Base-by-base conservation (phyloP, 35 echinoderm and acorn worm genomes). In the Patiria miniata region DNA sequence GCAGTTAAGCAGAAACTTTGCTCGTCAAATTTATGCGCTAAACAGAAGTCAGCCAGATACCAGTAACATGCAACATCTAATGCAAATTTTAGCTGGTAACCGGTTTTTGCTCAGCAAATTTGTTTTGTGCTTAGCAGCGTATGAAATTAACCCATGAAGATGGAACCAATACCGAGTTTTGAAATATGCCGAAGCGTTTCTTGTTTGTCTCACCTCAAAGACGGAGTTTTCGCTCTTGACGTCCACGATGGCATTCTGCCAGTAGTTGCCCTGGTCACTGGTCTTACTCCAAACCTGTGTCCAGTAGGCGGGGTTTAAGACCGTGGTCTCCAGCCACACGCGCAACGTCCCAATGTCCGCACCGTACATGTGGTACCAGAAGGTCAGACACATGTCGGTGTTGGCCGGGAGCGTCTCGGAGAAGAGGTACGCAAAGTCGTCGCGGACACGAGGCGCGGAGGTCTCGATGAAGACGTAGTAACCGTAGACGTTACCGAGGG, bases 321-420 rank as follows among this genome's bases (percentile, higher is more conserved):
- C 23, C 10, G 36, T 38, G 1, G 37, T 81, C 21, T 85, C 36
- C 18, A 92, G 36, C 83, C 55, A 65, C 21, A 77, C 51, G 19
- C 30, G 65, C 55, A 92, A 40, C 0, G 83, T 18, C 8, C 90
- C 90, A 19, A 77, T 57, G n/a, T 85, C 47, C 3, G n/a, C 17
- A 8, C 87, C 87, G 12, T 85, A 81, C 86, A 97, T 91, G 61
- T 97, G 91, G 36, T 97, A 97, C 94, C 94, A 97, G 40, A 92
- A 61, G 2, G 90, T 89, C 37, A 97, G 36, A 33, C 94, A 97
- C 90, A 86, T 92, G 26, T 86, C 90, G 1, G 47, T 79, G 44
- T 81, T 76, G 79, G 19, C 68, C 2, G 51, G 28, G 39, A 78
- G 44, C 29, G 80, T 95, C 80, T 77, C 80, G 19, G 89, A 79